Evolutionary conservation across 1,140 invertebrate species (phyloP), one percentile per base, ranked within the genome.

Genomic region (Bombyx mandarina): DNA sequence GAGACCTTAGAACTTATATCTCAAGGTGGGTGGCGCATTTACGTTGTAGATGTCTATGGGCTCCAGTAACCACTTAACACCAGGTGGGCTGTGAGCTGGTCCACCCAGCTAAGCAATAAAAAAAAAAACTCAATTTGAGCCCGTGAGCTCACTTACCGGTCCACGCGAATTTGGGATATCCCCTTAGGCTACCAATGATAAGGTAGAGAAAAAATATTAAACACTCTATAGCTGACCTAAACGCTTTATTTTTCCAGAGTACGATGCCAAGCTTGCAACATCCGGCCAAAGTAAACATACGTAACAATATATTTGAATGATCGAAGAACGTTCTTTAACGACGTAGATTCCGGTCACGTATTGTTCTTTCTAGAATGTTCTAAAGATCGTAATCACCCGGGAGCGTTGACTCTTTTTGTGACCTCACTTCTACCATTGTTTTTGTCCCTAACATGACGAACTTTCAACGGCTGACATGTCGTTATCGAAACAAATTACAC

Each of bases 201-300:
- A 5, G 26, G 26, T 35, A 35, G 1, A 1, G 4, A 35, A 35
- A 35, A 35, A 35, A 35, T 35, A 1, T 35, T 35, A 35, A 3
- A 35, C 4, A 35, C 26, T 1, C 4, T 35, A 35, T 35, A 35
- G 26, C 4, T 35, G 2, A 35, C 26, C 26, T 35, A 35, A 35
- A 51, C 22, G 53, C 35, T 58, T 52, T 56, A 61, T 65, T 62
- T 60, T 66, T 65, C 45, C 65, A 61, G 64, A 62, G 61, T 71
- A 56, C 60, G 57, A 35, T 76, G 72, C 75, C 75, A 79, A 79
- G 64, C 57, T 62, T 62, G 54, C 57, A 51, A 51, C 50, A 54
- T 51, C 46, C 51, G 10, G 56, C 60, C 67, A 66, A 71, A 63
- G 63, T 65, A 57, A 63, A 65, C 56, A 61, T 56, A 58, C 42